Evolutionary conservation across 2,888 invertebrate genomes (phyloP).

Genomic region (Pristionchus fissidentatus): DNA sequence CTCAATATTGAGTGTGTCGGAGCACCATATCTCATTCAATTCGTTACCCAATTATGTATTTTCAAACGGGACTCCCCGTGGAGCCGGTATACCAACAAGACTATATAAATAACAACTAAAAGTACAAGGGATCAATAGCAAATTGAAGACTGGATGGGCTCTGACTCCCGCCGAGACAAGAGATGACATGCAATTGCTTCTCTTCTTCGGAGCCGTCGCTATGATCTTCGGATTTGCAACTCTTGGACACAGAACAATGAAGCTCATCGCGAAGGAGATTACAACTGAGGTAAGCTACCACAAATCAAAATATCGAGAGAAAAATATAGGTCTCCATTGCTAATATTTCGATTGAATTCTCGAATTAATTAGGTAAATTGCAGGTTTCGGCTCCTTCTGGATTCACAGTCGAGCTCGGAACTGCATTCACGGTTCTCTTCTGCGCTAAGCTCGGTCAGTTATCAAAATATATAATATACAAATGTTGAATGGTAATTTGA

Average conservation of each 20-base stretch:
- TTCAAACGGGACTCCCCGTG: too few relatives aligned
- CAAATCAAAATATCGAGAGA: neutral
- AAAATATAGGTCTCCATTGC: neutral
- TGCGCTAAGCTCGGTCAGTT: slow-evolving; percentile 64
- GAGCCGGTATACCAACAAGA: too few relatives aligned
- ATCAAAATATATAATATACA: slow-evolving; percentile 1
- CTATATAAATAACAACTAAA: too few relatives aligned
- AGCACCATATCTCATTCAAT: too few relatives aligned
- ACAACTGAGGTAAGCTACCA: slow-evolving; percentile 58
- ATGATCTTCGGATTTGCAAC: slow-evolving; percentile 67
- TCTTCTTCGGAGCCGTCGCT: slow-evolving; percentile 61
- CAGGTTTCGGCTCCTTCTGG: slow-evolving; percentile 61
- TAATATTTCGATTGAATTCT: neutral
- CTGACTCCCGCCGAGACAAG: slow-evolving; percentile 63
- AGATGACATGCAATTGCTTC: slow-evolving; percentile 60
- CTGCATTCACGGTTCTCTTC: slow-evolving; percentile 69
- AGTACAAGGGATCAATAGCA: neutral
- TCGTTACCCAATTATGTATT: too few relatives aligned
- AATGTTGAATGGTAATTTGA: neutral
- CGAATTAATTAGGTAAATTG: neutral
- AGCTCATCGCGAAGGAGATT: slow-evolving; percentile 64
- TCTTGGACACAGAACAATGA: slow-evolving; percentile 65
- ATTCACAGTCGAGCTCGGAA: slow-evolving; percentile 69
- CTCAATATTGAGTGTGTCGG: too few relatives aligned
- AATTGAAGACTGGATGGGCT: slow-evolving; percentile 59